Conservation (phyloP, 1,140 invertebrate species). For the Bombus huntii region DNA sequence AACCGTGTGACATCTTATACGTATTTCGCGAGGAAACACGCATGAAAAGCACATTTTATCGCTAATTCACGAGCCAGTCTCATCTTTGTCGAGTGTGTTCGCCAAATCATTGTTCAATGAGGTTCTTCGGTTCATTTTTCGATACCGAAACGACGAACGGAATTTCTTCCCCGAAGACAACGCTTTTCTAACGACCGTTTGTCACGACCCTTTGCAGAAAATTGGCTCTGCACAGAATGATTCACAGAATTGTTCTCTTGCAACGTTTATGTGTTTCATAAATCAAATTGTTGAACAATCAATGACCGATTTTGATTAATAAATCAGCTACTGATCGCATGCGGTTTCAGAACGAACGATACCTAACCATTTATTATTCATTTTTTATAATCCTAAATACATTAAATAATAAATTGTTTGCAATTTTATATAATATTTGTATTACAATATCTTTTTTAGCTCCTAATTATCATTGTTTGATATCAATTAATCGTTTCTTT, state of each 20-base stretch:
- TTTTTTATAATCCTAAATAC: too few relatives aligned
- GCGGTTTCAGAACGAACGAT: too few relatives aligned
- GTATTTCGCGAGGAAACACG: slow-evolving; percentile 3
- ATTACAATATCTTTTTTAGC: too few relatives aligned
- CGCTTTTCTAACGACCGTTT: neutral
- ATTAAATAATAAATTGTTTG: too few relatives aligned
- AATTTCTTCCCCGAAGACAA: neutral
- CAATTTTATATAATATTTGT: too few relatives aligned
- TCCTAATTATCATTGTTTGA: too few relatives aligned
- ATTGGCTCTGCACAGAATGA: neutral
- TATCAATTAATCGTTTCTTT: neutral
- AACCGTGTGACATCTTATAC: slow-evolving; percentile 25
- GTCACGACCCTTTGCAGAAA: neutral
- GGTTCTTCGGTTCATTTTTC: neutral
- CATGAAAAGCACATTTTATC: slow-evolving; percentile 14
- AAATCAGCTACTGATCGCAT: too few relatives aligned
- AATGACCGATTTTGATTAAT: too few relatives aligned
- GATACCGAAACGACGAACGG: neutral
- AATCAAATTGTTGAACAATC: too few relatives aligned
- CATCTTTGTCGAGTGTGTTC: slow-evolving; percentile 30
- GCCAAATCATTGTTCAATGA: slow-evolving; percentile 36
- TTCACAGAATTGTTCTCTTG: neutral
- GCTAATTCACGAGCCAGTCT: slow-evolving; percentile 44
- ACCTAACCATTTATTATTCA: too few relatives aligned
- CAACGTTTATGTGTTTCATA: neutral